Conservation (phyloP, 2,888 invertebrate species). For the Alloscopus bannaensis region DNA sequence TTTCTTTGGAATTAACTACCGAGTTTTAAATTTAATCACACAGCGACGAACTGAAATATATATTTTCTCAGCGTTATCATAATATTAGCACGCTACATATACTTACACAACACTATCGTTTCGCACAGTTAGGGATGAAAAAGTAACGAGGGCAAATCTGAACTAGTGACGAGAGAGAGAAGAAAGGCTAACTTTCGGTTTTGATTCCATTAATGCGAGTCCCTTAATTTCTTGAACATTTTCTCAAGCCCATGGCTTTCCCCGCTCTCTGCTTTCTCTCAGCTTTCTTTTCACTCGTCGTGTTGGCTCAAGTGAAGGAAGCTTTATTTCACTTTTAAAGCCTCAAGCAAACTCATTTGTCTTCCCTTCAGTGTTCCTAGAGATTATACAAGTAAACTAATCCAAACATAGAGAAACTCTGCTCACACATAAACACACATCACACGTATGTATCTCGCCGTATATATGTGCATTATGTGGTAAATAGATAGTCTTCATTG, state of each 20-base stretch:
- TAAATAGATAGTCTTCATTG: constrained; percentile 14
- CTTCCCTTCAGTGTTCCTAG: constrained; percentile 58
- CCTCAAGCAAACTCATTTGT: constrained; percentile 63
- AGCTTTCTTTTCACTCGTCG: constrained; percentile 34
- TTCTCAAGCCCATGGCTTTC: constrained; percentile 44
- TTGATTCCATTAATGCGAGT: constrained; percentile 61
- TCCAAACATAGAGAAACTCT: constrained; percentile 19
- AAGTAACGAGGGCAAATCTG: no score
- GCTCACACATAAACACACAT: background rate
- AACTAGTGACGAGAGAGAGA: background rate
- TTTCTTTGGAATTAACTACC: no score
- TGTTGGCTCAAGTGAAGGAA: constrained; percentile 61
- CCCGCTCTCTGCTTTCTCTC: constrained; percentile 7
- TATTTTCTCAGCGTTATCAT: constrained; percentile 6
- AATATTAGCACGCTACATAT: no score
- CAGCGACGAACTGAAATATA: constrained; percentile 27
- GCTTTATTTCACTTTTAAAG: constrained; percentile 65
- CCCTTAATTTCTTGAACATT: constrained; percentile 61
- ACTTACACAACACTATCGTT: no score
- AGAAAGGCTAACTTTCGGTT: constrained; percentile 53
- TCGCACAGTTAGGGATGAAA: no score
- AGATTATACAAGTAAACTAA: constrained; percentile 62
- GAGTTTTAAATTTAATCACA: constrained; percentile 49
- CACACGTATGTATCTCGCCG: background rate
- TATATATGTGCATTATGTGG: constrained; percentile 5